These are phyloP conservation scores for Brachionus rotundiformis DNA, from an alignment of 1,140 invertebrate genomes.

Conservation along the genomic window DNA sequence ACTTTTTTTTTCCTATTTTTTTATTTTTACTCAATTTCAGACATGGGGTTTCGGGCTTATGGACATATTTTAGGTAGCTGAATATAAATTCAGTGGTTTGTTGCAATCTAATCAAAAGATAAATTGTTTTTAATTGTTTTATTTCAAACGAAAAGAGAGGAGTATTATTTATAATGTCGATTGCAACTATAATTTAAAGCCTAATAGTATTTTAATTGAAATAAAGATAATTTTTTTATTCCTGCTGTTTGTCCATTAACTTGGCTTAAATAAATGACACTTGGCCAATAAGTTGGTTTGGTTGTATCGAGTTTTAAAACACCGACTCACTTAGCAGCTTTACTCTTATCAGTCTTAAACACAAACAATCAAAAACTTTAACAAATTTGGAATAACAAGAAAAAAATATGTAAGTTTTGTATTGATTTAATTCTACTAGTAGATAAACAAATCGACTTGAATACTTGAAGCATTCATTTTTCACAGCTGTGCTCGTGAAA, in stretches of 20 bases:
- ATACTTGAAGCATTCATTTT: slow-evolving; percentile 33
- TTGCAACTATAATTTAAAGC: slow-evolving; percentile 23
- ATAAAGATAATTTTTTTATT: slow-evolving; percentile 17
- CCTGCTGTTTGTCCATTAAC: slow-evolving; percentile 41
- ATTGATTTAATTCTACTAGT: slow-evolving; percentile 8
- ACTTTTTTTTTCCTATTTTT: too few species aligned
- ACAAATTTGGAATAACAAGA: slow-evolving; percentile 28
- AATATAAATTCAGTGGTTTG: slow-evolving; percentile 37
- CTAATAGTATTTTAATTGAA: slow-evolving; percentile 32
- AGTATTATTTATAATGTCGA: slow-evolving; percentile 18
- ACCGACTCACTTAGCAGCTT: slow-evolving; percentile 26
- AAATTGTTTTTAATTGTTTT: slow-evolving; percentile 36
- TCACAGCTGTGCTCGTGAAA: slow-evolving; percentile 14
- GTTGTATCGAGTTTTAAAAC: not conserved
- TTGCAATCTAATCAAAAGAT: slow-evolving; percentile 44
- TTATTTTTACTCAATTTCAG: slow-evolving; percentile 3
- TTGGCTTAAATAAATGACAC: slow-evolving; percentile 24
- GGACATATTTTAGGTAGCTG: slow-evolving; percentile 24
- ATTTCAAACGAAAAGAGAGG: not conserved
- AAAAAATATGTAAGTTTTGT: slow-evolving; percentile 39
- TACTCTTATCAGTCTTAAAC: not conserved
- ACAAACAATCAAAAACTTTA: not conserved
- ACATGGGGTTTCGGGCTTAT: slow-evolving; percentile 11
- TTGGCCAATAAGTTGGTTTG: not conserved
- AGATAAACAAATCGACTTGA: not conserved